These are phyloP conservation scores for Pangasianodon gigas DNA, from an alignment of 2,113 vertebrate species.

Conservation along the genomic window DNA sequence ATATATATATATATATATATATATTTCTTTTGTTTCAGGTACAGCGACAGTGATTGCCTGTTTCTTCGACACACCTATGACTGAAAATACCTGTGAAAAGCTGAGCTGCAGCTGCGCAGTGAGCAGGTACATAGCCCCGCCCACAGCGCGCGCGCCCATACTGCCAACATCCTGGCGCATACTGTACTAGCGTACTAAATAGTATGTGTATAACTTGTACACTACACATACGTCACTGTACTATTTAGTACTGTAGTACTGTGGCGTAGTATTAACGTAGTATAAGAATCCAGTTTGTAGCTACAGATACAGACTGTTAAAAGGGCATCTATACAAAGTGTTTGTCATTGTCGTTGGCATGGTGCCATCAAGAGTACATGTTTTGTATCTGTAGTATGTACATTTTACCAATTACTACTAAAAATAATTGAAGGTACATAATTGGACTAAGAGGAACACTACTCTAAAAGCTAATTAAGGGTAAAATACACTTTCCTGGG, in stretches of 20 bases:
- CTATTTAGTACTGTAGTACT: not conserved
- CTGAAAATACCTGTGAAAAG: constrained; percentile 35
- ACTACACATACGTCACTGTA: not conserved
- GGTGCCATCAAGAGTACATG: not conserved
- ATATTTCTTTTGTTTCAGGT: not conserved
- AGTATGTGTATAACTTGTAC: not conserved
- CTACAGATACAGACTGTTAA: not conserved
- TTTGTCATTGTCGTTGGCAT: not conserved
- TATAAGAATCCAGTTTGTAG: not conserved
- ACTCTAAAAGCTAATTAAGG: not conserved
- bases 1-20: too few species aligned
- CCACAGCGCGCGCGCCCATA: not conserved
- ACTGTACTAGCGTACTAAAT: not conserved
- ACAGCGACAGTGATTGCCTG: not conserved
- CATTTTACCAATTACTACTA: not conserved
- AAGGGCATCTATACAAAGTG: not conserved
- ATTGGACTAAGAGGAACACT: not conserved
- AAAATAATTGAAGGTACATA: not conserved
- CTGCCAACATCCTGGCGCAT: not conserved
- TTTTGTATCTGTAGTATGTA: not conserved
- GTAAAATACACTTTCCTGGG: not conserved
- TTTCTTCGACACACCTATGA: constrained; percentile 15
- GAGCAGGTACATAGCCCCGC: not conserved
- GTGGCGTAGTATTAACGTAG: not conserved
- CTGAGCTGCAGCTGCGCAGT: constrained; percentile 8